A percentile compares a stretch with the other conserved stretches of the same genome.
Conservation (phyloP, 2,797 vertebrate genomes). For the Chelonia mydas region DNA sequence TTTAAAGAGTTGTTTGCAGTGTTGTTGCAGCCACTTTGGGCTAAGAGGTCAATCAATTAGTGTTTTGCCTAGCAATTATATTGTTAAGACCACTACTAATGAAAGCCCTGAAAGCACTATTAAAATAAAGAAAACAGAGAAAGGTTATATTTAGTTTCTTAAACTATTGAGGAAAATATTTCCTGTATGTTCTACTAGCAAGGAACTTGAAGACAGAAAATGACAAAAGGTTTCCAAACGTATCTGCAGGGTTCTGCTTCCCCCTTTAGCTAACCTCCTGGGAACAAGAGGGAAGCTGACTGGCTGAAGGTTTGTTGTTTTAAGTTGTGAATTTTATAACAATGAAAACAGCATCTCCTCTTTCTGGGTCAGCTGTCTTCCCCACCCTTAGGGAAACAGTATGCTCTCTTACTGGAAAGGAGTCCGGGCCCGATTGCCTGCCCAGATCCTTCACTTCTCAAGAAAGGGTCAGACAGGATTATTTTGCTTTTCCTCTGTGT, state of each 20-base stretch:
- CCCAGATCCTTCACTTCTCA: constrained; percentile 36
- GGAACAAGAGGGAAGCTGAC: constrained; percentile 46
- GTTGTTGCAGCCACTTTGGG: not conserved
- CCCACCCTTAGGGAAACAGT: constrained; percentile 63
- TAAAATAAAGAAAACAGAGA: not conserved
- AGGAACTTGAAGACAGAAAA: constrained; percentile 39
- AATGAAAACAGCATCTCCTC: constrained; percentile 12
- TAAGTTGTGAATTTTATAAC: constrained; percentile 27
- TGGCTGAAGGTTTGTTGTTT: not conserved
- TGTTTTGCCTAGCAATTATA: not conserved
- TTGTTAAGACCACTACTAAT: not conserved
- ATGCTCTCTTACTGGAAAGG: constrained; percentile 17
- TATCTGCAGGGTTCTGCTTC: constrained; percentile 29
- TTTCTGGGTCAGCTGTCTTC: constrained; percentile 72
- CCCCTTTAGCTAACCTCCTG: constrained; percentile 12
- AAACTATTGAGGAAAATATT: constrained; percentile 42
- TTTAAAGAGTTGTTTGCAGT: not conserved
- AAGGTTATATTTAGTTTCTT: constrained; percentile 26
- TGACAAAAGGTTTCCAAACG: constrained; percentile 32
- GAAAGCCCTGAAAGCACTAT: not conserved
- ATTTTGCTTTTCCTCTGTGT: not conserved
- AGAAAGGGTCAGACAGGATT: not conserved
- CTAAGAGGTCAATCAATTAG: constrained; percentile 2
- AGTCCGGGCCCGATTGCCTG: constrained; percentile 9
- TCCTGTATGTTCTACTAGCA: not conserved